Evolutionary conservation across 2,888 invertebrate genomes (phyloP).

Genomic region (Arctia plantaginis): DNA sequence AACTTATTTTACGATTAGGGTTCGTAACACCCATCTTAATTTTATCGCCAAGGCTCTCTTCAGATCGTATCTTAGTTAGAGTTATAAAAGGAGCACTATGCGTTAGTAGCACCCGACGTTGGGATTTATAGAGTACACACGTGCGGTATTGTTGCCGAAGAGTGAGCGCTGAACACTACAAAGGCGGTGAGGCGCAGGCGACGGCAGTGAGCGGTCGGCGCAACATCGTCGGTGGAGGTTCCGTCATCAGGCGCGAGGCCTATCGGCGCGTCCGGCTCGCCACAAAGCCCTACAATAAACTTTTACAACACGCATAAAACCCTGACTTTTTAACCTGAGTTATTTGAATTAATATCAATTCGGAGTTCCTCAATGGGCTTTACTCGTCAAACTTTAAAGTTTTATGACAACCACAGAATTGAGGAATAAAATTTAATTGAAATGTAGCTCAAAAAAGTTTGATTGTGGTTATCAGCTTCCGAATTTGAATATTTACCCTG

Average conservation of each 20-base stretch:
- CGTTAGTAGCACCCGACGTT: slow-evolving; percentile 53
- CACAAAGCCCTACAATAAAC: slow-evolving; percentile 86
- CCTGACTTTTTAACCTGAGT: slow-evolving; percentile 86
- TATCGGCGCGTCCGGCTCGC: slow-evolving; percentile 84
- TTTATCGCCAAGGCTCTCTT: slow-evolving; percentile 29
- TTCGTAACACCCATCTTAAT: slow-evolving; percentile 44
- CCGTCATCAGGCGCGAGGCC: slow-evolving; percentile 73
- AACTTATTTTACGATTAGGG: slow-evolving; percentile 34
- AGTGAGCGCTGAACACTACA: slow-evolving; percentile 44
- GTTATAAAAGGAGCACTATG: slow-evolving; percentile 50
- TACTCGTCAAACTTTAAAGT: slow-evolving; percentile 86
- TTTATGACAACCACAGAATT: slow-evolving; percentile 84
- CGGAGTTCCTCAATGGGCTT: slow-evolving; percentile 86
- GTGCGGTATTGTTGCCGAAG: slow-evolving; percentile 47
- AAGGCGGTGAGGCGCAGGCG: slow-evolving; percentile 43
- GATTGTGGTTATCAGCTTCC: slow-evolving; percentile 86
- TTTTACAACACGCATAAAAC: slow-evolving; percentile 86
- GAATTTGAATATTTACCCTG: slow-evolving; percentile 86
- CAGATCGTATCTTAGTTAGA: slow-evolving; percentile 42
- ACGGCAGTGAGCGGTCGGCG: slow-evolving; percentile 39
- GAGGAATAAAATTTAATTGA: slow-evolving; percentile 87
- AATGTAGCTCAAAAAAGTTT: slow-evolving; percentile 83
- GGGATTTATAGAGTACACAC: slow-evolving; percentile 55
- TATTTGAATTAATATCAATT: slow-evolving; percentile 87
- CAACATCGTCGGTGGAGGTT: slow-evolving; percentile 62